Evolutionary conservation across 1,140 invertebrate genomes (phyloP).

Genomic region (Meteorus sp.): DNA sequence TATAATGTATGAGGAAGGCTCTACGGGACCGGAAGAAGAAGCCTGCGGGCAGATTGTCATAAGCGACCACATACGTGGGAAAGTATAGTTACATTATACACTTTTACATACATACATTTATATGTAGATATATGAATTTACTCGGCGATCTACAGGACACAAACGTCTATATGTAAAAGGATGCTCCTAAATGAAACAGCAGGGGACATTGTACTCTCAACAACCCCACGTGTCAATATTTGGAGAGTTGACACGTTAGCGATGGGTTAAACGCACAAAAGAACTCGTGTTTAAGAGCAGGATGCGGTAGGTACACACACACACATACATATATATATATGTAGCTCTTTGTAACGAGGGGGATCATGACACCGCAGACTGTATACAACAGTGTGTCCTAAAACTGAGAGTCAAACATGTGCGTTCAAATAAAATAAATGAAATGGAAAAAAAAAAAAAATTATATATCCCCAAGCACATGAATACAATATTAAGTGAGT

Average conservation of each 20-base stretch:
- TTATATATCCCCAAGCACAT: too few species aligned
- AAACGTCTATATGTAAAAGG: too few species aligned
- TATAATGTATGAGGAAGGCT: conserved; percentile 11
- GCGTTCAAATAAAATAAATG: conserved; percentile 9
- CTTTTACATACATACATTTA: too few species aligned
- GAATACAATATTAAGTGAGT: conserved; percentile 22
- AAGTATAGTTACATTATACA: too few species aligned
- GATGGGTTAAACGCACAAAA: conserved; percentile 9
- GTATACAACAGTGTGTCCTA: not conserved
- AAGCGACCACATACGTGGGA: conserved; percentile 5
- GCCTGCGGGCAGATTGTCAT: conserved; percentile 20
- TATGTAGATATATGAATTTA: too few species aligned
- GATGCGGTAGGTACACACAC: not conserved
- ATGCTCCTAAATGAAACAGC: conserved; percentile 14
- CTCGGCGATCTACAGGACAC: too few species aligned
- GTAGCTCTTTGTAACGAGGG: not conserved
- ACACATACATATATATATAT: too few species aligned
- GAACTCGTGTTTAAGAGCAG: conserved; percentile 17
- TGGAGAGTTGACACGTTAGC: conserved; percentile 24
- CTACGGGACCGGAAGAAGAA: conserved; percentile 6
- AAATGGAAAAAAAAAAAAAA: not conserved
- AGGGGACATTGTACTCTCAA: conserved; percentile 16
- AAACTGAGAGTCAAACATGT: conserved; percentile 2
- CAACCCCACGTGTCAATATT: conserved; percentile 26
- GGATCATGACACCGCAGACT: not conserved